Base-by-base conservation (phyloP, 2,113 vertebrate genomes). In the Penelope pileata region DNA sequence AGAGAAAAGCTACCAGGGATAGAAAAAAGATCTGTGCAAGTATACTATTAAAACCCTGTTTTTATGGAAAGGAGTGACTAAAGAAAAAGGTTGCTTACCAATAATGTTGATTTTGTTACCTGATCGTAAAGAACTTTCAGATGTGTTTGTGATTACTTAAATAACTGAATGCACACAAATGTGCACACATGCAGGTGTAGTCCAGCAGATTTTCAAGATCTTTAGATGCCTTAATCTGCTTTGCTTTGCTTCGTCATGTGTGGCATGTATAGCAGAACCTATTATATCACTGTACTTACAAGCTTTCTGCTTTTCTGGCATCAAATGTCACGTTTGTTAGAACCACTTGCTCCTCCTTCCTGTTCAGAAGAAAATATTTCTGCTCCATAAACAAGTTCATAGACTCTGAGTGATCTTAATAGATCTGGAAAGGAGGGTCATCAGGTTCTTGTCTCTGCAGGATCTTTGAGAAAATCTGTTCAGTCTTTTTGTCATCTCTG, bases 351-450 rank as follows among this genome's bases (percentile, higher is more conserved):
- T 77, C 56, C 32, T 73, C 22, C 27, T 89, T 86, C 36, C 32
- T 29, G 2, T 59, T 38, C 54, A 24, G 60, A 91, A 70, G 10
- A 84, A 80, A 50, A 78, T 63, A 27, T 15, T 38, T 69, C 72
- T 80, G 7, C n/a, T 79, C 53, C 48, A 60, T 81, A 83, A 81
- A 8, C 8, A 66, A 67, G 19, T 68, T 63, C 19, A 47, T 18
- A 66, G 43, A 54, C 36, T 79, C 68, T 82, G 56, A 66, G 43
- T 75, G 40, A 66, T 43, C 6, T 50, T 67, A 15, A 4, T 67
- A 67, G 14, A 79, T 10, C 0, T 0, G 50, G 69, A 32, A 8
- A 10, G n/a, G 10, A 2, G 56, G 23, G 4, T 26, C 54, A 40
- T 74, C 15, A 38, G 8, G 14, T 42, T 69, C 45, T 84, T 64